Evolutionary conservation across 2,797 vertebrate species (phyloP), one percentile per base, ranked within the genome.

Genomic region (Valencia hispanica): DNA sequence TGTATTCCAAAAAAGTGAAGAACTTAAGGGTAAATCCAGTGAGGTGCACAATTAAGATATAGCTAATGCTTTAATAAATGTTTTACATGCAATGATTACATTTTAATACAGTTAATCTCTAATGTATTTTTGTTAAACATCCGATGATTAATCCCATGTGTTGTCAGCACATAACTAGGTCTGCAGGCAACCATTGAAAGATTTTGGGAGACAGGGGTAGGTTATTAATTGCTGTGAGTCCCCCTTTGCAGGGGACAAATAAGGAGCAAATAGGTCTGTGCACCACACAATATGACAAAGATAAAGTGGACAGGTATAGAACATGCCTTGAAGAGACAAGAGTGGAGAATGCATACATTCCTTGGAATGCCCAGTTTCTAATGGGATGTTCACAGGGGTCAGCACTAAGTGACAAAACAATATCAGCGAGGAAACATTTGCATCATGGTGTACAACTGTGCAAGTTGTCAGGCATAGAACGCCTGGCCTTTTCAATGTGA

Each of bases 401-500:
- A 92, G 89, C 80, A 90, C 92, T 93, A 93, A 92, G 86, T 92
- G 90, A 94, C 90, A 93, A 93, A 94, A 93, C 91, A 93, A 89
- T 90, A 93, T 93, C 88, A 87, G 90, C 84, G 84, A 88, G 92
- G 90, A 93, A 91, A 94, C 91, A 91, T 94, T 94, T 92, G 93
- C 92, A 92, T 93, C 57, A 80, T 66, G 7, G 79, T 66, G 87
- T 91, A 91, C 88, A 95, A 94, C 94, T 92, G 94, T 85, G 73
- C 91, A 91, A 91, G 93, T 94, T 95, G 94, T 94, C 94, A 95
- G 94, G 92, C 94, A 93, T 95, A 89, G 92, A 92, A 80, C 90
- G 87, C 84, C 81, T 79, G 90, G 88, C 89, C 93, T 93, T 93
- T 94, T 93, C 93, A 94, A 73, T 17, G 78, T 94, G 92, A 94